Percentiles rank a stretch among this genome's conserved stretches.
These are phyloP conservation scores for Battus philenor DNA, from an alignment of 1,140 invertebrate genomes.

Conservation along the genomic window DNA sequence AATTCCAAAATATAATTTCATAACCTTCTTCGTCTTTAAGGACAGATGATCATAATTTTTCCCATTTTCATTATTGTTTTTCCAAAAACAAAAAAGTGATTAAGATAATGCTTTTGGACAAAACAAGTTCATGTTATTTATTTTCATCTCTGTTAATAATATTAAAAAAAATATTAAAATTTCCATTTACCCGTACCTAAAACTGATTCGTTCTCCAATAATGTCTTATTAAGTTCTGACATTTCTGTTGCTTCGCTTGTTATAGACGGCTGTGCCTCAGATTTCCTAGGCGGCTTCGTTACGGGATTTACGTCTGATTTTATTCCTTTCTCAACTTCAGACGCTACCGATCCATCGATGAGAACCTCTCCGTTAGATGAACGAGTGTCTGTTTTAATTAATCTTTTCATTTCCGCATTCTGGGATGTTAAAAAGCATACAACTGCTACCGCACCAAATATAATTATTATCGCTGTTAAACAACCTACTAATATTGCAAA, in stretches of 20 bases:
- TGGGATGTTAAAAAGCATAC: constrained; percentile 82
- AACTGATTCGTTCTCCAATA: constrained; percentile 81
- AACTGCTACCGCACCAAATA: constrained; percentile 78
- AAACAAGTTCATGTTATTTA: too few relatives aligned
- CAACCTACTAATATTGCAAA: constrained; percentile 75
- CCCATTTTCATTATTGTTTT: too few relatives aligned
- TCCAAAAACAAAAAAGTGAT: too few relatives aligned
- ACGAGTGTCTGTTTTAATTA: constrained; percentile 78
- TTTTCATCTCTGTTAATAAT: too few relatives aligned
- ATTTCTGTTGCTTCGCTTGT: constrained; percentile 83
- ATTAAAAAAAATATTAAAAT: too few relatives aligned
- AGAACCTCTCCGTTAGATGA: constrained; percentile 79
- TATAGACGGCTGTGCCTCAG: constrained; percentile 80
- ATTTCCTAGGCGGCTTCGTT: constrained; percentile 82
- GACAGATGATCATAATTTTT: too few relatives aligned
- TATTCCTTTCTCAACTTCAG: constrained; percentile 85
- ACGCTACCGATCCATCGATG: constrained; percentile 75
- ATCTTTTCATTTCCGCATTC: constrained; percentile 75
- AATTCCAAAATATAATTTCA: too few relatives aligned
- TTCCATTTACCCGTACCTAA: too few relatives aligned
- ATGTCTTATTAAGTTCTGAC: constrained; percentile 86
- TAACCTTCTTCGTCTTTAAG: too few relatives aligned
- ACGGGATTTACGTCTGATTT: constrained; percentile 88
- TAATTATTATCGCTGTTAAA: constrained; percentile 72
- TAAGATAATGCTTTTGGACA: too few relatives aligned